These are phyloP conservation scores for Sclerurus mexicanus DNA, from an alignment of 2,113 vertebrate species.

Conservation along the genomic window DNA sequence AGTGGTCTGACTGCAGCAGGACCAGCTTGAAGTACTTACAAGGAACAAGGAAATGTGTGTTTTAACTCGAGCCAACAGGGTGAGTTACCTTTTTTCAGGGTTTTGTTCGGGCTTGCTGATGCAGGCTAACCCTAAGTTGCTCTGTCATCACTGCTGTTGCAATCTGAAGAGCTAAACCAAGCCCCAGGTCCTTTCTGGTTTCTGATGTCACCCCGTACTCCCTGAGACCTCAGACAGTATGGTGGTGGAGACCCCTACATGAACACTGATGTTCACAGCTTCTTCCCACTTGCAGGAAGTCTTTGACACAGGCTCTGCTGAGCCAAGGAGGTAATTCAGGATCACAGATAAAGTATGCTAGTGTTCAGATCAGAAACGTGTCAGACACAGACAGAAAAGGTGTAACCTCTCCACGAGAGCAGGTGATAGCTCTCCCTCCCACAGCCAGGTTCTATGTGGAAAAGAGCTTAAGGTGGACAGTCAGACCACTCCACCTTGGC, in stretches of 20 bases:
- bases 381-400: neutral
- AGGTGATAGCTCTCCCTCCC: neutral
- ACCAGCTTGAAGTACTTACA: neutral
- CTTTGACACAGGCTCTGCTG: neutral
- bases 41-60: neutral
- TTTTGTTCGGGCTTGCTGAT: neutral
- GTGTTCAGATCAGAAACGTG: neutral
- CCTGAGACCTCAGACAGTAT: neutral
- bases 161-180: neutral
- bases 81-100: neutral
- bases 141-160: neutral
- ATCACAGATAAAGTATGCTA: neutral
- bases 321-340: neutral
- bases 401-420: neutral
- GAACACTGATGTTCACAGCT: neutral
- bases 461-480: neutral
- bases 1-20: neutral
- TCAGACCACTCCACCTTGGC: too few relatives aligned
- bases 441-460: neutral
- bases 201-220: neutral
- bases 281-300: fast-evolving
- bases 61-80: neutral
- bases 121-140: neutral
- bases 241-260: neutral
- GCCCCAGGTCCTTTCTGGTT: neutral